A percentile compares a stretch with the other conserved stretches of the same genome.
These are phyloP conservation scores for Enteromius radiatus DNA, from an alignment of 2,797 vertebrate genomes.

Conservation along the genomic window DNA sequence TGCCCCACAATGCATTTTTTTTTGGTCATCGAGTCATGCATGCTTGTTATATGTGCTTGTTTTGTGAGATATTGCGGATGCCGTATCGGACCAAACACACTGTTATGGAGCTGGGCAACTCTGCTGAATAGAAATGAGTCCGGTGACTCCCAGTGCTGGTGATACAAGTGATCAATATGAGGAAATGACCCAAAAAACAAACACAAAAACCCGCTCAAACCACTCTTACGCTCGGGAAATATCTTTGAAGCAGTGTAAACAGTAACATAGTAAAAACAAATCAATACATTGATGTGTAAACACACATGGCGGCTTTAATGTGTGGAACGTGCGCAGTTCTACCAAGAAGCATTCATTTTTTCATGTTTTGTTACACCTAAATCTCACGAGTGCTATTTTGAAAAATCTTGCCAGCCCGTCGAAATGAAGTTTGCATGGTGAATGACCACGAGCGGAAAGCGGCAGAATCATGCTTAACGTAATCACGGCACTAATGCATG, in stretches of 20 bases:
- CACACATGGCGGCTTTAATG: not conserved
- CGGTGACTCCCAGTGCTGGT: slow-evolving; percentile 21
- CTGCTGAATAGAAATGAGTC: slow-evolving; percentile 37
- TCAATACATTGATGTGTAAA: slow-evolving; percentile 20
- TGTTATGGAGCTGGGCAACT: not conserved
- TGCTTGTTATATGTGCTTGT: slow-evolving; percentile 4
- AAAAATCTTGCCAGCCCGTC: slow-evolving; percentile 29
- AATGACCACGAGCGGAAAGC: slow-evolving; percentile 31
- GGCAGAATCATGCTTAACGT: slow-evolving; percentile 1
- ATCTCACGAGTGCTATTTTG: slow-evolving; percentile 19
- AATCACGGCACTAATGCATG: slow-evolving; percentile 14
- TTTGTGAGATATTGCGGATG: not conserved
- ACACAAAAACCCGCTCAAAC: not conserved
- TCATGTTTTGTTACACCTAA: slow-evolving; percentile 36
- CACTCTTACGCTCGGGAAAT: not conserved
- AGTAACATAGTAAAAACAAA: slow-evolving; percentile 7
- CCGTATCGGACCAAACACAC: not conserved
- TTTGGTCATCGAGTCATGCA: not conserved
- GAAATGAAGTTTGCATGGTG: slow-evolving; percentile 12
- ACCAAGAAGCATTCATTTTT: slow-evolving; percentile 24
- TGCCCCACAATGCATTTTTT: slow-evolving; percentile 16
- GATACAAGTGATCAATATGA: slow-evolving; percentile 37
- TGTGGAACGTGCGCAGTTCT: not conserved
- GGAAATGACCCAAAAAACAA: slow-evolving; percentile 20
- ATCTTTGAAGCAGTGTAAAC: not conserved